These are phyloP conservation scores for Scaptomyza pallida DNA, from an alignment of 1,140 invertebrate species.

Conservation along the genomic window DNA sequence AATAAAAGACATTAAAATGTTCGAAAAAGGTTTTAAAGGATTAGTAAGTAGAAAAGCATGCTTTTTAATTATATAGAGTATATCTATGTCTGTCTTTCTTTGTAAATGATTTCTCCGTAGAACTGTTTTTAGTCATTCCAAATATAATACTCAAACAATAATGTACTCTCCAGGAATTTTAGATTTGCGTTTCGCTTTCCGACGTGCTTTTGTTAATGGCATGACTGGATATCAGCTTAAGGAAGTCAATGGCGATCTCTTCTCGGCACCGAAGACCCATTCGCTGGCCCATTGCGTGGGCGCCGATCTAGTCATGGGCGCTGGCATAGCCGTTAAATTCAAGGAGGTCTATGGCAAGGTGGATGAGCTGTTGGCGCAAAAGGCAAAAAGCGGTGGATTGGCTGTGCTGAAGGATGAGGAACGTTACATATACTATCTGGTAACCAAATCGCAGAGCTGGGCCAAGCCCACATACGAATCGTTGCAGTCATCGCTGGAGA, in stretches of 20 bases:
- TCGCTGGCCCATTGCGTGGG: conserved; percentile 88
- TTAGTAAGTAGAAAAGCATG: background rate
- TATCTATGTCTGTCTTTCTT: background rate
- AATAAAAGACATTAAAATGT: conserved; percentile 47
- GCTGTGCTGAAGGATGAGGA: conserved; percentile 85
- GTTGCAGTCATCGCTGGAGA: conserved; percentile 83
- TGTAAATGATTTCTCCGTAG: background rate
- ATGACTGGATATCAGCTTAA: conserved; percentile 53
- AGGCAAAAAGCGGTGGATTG: conserved; percentile 84
- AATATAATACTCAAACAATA: background rate
- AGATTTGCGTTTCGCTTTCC: conserved; percentile 61
- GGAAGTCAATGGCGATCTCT: conserved; percentile 86
- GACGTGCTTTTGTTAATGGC: conserved; percentile 53
- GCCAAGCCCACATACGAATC: conserved; percentile 84
- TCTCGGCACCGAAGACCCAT: conserved; percentile 84
- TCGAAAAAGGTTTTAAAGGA: conserved; percentile 7
- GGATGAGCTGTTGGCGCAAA: conserved; percentile 72
- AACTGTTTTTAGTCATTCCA: background rate
- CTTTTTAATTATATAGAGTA: background rate
- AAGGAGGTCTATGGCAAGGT: conserved; percentile 83
- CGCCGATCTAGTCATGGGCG: conserved; percentile 87
- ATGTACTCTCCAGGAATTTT: conserved; percentile 67
- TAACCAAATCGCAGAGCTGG: conserved; percentile 84
- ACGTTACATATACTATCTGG: conserved; percentile 86
- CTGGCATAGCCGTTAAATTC: conserved; percentile 87